Conservation (phyloP, 2,113 vertebrate species). For the Pandion haliaetus region DNA sequence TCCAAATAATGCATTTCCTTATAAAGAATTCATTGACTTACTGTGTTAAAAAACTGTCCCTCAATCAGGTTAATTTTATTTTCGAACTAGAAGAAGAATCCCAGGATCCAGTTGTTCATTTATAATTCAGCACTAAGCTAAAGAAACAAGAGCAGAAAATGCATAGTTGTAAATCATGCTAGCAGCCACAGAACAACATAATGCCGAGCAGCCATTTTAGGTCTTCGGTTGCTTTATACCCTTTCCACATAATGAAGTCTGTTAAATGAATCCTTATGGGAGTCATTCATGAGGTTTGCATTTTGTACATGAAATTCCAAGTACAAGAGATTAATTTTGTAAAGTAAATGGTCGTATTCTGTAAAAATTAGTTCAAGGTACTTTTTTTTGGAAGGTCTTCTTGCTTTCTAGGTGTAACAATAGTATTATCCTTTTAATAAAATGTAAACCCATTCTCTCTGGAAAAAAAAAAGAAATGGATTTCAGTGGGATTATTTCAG, state of each 20-base stretch:
- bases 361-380: slow-evolving; percentile 28
- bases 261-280: slow-evolving; percentile 36
- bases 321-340: not conserved
- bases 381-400: not conserved
- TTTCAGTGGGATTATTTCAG: not conserved
- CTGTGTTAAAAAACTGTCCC: not conserved
- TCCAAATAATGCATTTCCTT: not conserved
- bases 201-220: not conserved
- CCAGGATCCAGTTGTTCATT: slow-evolving; percentile 35
- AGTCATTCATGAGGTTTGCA: slow-evolving; percentile 3
- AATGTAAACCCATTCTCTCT: not conserved
- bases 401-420: slow-evolving; percentile 50
- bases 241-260: not conserved
- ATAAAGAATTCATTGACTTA: slow-evolving; percentile 17
- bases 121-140: slow-evolving; percentile 49
- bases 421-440: not conserved
- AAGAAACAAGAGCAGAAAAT: slow-evolving; percentile 50
- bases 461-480: not conserved
- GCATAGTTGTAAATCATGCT: not conserved
- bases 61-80: slow-evolving; percentile 46
- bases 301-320: slow-evolving; percentile 24
- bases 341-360: not conserved
- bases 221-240: not conserved
- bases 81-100: slow-evolving; percentile 35
- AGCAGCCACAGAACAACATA: slow-evolving; percentile 6